Base-by-base conservation (phyloP, 2,797 vertebrate species). In the Muscicapa comitata region DNA sequence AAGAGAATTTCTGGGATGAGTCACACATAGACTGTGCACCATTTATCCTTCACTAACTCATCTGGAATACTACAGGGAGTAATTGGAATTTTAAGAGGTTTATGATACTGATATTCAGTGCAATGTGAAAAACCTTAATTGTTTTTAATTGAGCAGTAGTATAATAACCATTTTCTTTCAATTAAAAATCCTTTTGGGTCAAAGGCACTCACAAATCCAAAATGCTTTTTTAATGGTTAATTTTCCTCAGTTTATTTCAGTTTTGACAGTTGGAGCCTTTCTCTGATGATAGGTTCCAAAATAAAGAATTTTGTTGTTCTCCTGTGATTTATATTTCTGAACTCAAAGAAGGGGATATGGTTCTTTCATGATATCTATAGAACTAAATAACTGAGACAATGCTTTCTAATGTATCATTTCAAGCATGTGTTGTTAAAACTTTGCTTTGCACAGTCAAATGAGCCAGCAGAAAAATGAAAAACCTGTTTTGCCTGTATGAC, bases 211-310 rank as follows among this genome's bases (percentile, higher is more conserved):
- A 79, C 63, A 88, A 94, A 81, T 70, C 66, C 19, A 40, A 86
- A 92, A 72, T 73, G 20, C 1, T 67, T 79, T 86, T 51, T 84
- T 81, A 62, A 72, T 45, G 37, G 70, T 78, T 86, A 4, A 42
- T 95, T 93, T 94, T 93, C 24, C 37, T 76, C 58, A 81, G 54
- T 93, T 95, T 84, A 86, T 95, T 95, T 94, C 59, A 67, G 37
- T 88, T 97, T 81, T 85, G 51, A 63, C n/a, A 76, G 72, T 65
- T 68, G 23, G 33, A 93, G 20, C 13, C 37, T 67, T 75, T 40
- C 33, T 78, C 13, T 61, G 21, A 67, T 81, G 37, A 55, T 66
- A 76, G 15, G 20, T 29, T 86, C 48, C 57, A 67, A 92, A 92
- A 9, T 17, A 76, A 75, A 86, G 16, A 59, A 50, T 68, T 58